Percentiles rank a stretch among this genome's conserved stretches.
These are phyloP conservation scores for Hyposmocoma kahamanoa DNA, from an alignment of 1,140 invertebrate genomes.

Conservation along the genomic window DNA sequence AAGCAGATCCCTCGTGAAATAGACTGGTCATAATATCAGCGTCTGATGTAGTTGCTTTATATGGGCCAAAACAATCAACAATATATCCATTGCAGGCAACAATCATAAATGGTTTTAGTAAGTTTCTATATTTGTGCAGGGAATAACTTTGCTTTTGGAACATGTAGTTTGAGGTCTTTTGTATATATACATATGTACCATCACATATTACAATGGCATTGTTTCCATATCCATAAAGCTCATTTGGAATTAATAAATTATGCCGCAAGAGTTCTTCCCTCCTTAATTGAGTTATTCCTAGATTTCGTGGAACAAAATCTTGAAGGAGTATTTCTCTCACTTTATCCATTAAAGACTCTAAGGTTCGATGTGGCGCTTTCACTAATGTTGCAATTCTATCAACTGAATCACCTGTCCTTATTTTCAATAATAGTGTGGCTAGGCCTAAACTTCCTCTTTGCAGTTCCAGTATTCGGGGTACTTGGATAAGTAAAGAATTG, in stretches of 20 bases:
- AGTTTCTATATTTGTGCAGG: constrained; percentile 4
- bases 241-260: constrained; percentile 1
- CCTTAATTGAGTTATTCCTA: neutral
- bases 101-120: constrained; percentile 5
- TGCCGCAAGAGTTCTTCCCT: neutral
- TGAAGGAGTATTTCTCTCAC: neutral
- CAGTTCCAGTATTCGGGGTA: constrained; percentile 4
- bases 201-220: constrained; percentile 8
- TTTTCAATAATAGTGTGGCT: constrained; percentile 12
- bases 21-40: neutral
- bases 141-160: constrained; percentile 5
- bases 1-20: neutral
- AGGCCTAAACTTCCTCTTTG: constrained; percentile 5
- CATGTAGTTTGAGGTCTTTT: constrained; percentile 4
- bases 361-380: neutral
- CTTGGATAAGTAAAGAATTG: constrained; percentile 5
- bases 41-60: constrained; percentile 7
- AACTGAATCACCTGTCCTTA: neutral
- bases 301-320: neutral
- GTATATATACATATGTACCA: constrained; percentile 2
- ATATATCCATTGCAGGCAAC: constrained; percentile 7
- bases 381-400: neutral
- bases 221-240: neutral
- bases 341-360: neutral
- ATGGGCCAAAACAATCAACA: constrained; percentile 5